Percentiles rank a stretch among this genome's conserved stretches.
phyloP scores from a whole-genome alignment of 2,113 vertebrate species.

The Dromaius novaehollandiae region DNA sequence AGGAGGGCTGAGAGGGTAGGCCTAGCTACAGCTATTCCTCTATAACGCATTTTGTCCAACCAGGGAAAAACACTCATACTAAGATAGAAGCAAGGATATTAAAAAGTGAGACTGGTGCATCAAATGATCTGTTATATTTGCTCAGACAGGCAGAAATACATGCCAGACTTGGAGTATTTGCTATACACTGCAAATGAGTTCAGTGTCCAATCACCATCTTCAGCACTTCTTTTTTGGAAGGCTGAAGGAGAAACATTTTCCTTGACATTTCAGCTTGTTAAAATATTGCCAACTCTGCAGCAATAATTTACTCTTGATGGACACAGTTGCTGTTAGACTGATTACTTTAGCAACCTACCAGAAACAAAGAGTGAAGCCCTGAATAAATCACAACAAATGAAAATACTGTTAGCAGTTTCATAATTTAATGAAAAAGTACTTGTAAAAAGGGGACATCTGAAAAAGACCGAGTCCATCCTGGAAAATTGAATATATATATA shows the following conservation, averaged over 20 bases:
- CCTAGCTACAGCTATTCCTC: background rate
- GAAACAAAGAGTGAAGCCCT: conserved; percentile 29
- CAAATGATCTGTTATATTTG: conserved; percentile 4
- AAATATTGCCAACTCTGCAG: background rate
- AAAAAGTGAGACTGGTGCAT: background rate
- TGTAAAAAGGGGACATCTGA: conserved; percentile 84
- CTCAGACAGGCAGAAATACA: conserved; percentile 31
- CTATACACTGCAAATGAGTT: background rate
- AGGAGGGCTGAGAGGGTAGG: background rate
- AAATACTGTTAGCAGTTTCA: conserved; percentile 79
- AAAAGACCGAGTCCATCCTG: conserved; percentile 81
- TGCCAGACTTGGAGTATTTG: background rate
- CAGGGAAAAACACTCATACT: background rate
- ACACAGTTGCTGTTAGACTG: background rate
- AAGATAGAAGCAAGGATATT: background rate
- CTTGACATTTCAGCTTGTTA: background rate
- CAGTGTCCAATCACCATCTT: background rate
- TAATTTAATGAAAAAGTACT: conserved; percentile 89
- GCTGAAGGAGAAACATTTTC: conserved; percentile 20
- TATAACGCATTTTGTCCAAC: background rate
- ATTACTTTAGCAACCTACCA: background rate
- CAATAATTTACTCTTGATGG: background rate
- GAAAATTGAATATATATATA: conserved; percentile 77
- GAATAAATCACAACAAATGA: conserved; percentile 73
- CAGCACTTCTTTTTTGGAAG: background rate